Evolutionary conservation across 2,113 vertebrate species (phyloP), one percentile per base, ranked within the genome.

Genomic region (Chionodraco myersi): DNA sequence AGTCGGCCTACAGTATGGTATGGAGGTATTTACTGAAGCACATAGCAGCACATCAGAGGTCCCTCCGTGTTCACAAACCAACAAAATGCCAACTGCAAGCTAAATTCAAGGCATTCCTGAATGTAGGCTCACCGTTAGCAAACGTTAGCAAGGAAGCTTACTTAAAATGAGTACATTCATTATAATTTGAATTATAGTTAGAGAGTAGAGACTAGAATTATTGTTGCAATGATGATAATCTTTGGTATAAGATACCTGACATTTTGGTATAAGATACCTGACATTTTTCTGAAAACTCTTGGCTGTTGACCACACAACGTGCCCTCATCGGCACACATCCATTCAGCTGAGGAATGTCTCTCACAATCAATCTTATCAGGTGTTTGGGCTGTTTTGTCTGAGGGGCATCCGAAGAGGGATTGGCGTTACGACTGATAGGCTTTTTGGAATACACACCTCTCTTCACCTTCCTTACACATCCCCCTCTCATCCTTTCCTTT

Each of bases 351-450:
- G 91, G 93, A 94, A 94, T 93, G 88, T 86, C 67, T 89, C 88
- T 85, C 86, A 88, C 86, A 69, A 85, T 90, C 85, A 13, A 21
- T 75, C 89, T 93, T 94, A 93, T 94, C 94, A 84, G 60, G 77
- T 93, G 92, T 89, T 94, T 92, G 87, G 92, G 91, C 91, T 93
- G 91, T 90, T 93, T 91, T 92, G 95, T 93, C 94, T 95, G 84
- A 82, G 75, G 89, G 88, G 78, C 90, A 89, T 92, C 89, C 85
- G 81, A 89, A 89, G 83, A 87, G 81, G 84, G 80, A 86, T 72
- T 49, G 73, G 76, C 76, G 60, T 91, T 91, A 79, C 72, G 15
- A 79, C 80, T 86, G 80, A 91, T 90, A 91, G 83, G 70, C 30
- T 61, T 86, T 89, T 77, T 49, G 78, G 81, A 82, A 79, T 81